Evolutionary conservation across 2,797 vertebrate species (phyloP), one percentile per base, ranked within the genome.

Genomic region (Bryconaethiops microstoma): DNA sequence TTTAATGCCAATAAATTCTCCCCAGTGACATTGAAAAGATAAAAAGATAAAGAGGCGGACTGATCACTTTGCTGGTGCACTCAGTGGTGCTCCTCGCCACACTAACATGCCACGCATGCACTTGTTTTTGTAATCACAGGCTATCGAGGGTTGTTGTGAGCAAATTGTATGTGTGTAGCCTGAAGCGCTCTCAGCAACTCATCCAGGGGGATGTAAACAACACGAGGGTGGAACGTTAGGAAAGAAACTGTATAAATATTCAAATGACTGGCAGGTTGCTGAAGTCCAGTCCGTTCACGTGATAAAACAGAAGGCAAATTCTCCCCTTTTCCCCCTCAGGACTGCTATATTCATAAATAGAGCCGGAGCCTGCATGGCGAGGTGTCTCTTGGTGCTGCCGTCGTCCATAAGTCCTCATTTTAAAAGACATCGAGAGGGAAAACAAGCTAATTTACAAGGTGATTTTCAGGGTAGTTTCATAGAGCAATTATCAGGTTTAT

Each of bases 181-280:
- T 84, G 77, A 88, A 91, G 88, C 83, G 74, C 82, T 91, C 83
- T 90, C 79, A 85, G 87, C 86, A 83, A 71, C 84, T 87, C 85
- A 85, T 89, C 83, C 69, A 83, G 87, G 83, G 63, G 64, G 81
- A 86, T 81, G 84, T 85, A 88, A 89, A 89, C 82, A 90, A 84
- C 76, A 83, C 39, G 48, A 80, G 79, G 40, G 83, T 78, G 85
- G 72, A 83, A 85, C 35, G 67, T 69, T 78, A 69, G 82, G 78
- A 85, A 87, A 78, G 79, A 82, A 86, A 42, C 79, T 83, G 48
- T 81, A 87, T 84, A 39, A 70, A 86, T 84, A 89, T 84, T 69
- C 45, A 82, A 79, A 77, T 55, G 59, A 87, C 82, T 82, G 80
- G 78, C 83, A 78, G 54, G 74, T 69, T 87, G 64, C 80, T 85